Base-by-base conservation (phyloP, 2,113 vertebrate genomes). In the Microtus ochrogaster region DNA sequence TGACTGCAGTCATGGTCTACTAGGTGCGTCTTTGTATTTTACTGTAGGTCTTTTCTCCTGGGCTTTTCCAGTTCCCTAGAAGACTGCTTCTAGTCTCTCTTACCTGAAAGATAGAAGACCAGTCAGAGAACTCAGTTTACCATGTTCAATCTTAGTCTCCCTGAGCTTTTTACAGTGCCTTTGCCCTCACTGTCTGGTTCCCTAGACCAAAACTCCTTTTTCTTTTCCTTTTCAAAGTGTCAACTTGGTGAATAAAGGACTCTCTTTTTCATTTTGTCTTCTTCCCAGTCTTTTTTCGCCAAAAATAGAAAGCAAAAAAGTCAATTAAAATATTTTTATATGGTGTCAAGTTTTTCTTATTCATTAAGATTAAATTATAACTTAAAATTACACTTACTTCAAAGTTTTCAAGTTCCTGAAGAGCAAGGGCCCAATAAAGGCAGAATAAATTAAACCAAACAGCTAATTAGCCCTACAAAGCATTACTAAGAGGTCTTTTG, bases 301-400 rank as follows among this genome's bases (percentile, higher is more conserved):
- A 66, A 86, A 95, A 96, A 93, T 58, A 87, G 13, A 86, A 93
- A 96, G 92, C 24, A 95, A 82, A 36, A 94, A 68, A 74, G 55
- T 55, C 28, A 72, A 84, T 39, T 65, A 55, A 63, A 96, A 24
- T n/a, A 47, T 81, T 95, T 96, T 96, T 79, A 93, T 9, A 89
- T 9, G 92, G 5, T 72, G 21, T 81, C 77, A 90, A 11, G 76
- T 61, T 90, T 90, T 90, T 47, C 52, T 95, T 90, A 96, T 39
- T 91, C 19, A 39, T 49, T 89, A 78, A 90, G 87, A 93, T 77
- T 61, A 93, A 82, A 41, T 65, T 83, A 96, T 85, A 92, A 44
- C 41, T 49, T 86, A 85, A 47, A 44, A 66, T 83, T 85, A 47
- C 3, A 3, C 22, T 70, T 92, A 26, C 52, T 94, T 74, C 78